Conservation (phyloP, 2,113 vertebrate species). For the Thunnus thynnus region DNA sequence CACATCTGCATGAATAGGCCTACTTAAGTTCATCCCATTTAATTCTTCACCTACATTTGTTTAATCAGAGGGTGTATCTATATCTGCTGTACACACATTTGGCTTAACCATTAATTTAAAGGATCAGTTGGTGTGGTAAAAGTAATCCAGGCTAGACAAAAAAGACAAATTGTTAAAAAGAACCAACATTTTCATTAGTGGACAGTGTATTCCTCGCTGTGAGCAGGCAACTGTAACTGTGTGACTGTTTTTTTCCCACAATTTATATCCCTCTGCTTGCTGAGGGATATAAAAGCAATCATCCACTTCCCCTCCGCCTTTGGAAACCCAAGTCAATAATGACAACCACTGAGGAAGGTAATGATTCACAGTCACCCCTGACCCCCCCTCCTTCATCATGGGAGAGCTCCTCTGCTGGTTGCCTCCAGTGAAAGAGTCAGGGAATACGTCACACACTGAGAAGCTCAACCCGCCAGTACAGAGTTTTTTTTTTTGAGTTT, state of each 20-base stretch:
- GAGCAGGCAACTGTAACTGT: neutral
- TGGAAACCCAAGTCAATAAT: constrained; percentile 35
- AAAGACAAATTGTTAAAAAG: neutral
- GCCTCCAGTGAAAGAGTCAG: constrained; percentile 40
- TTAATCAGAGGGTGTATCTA: constrained; percentile 20
- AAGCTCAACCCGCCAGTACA: constrained; percentile 39
- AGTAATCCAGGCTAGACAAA: neutral
- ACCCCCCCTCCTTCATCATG: constrained; percentile 21
- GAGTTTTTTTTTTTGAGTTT: constrained; percentile 7
- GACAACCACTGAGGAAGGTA: constrained; percentile 14
- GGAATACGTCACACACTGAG: constrained; percentile 52
- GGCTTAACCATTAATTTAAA: neutral
- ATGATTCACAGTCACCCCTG: constrained; percentile 64
- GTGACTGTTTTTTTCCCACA: neutral
- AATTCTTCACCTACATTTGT: neutral
- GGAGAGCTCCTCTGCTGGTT: constrained; percentile 18
- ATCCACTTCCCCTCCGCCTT: constrained; percentile 42
- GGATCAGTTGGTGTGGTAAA: neutral
- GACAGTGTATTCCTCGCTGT: neutral
- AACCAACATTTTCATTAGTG: neutral
- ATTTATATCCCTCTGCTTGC: neutral
- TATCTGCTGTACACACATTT: neutral
- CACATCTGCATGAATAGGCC: constrained; percentile 1
- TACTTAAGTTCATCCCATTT: neutral
- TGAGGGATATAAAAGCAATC: constrained; percentile 54